Base-by-base conservation (phyloP, 2,797 vertebrate genomes). In the Eidolon dupreanum region DNA sequence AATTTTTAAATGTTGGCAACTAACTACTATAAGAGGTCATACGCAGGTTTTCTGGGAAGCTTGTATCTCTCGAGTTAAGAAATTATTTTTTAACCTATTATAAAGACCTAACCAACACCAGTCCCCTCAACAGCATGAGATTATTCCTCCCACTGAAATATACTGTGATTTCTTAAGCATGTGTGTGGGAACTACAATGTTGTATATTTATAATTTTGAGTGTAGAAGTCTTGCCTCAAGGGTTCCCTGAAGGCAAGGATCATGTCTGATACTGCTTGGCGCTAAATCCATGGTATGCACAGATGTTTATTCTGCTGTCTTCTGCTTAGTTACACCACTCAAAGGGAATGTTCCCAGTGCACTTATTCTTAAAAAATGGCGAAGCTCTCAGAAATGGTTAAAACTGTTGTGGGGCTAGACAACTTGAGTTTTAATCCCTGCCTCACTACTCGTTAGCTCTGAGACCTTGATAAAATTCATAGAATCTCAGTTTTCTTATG, bases 41-140 rank as follows among this genome's bases (percentile, higher is more conserved):
- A 36, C 4, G 49, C 49, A 49, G 49, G 19, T 53, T 63, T 71
- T 49, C 46, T 71, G 55, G 55, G 15, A 9, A 86, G 73, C 9
- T 17, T 46, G 65, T 0, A 19, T 79, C 9, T 73, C 43, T 6
- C 17, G 43, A 53, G n/a, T 61, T 63, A 53, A 74, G 36, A 51
- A 88, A 73, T 90, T 71, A 68, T 65, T 83, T 83, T 91, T 57
- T 51, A 63, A 68, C 19, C 10, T 59, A 78, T 15, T 90, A 4
- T 36, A 20, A 71, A 81, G 41, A 24, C n/a, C 13, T 16, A 6
- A n/a, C 65, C n/a, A 7, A 88, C 57, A 70, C 28, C 13, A 4
- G 15, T 31, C 12, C 13, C 17, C 59, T 81, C 38, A 70, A 5
- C 13, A 0, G 11, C 4, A 16, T 68, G 63, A 63, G n/a, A 73